Conservation (phyloP, 2,797 vertebrate genomes). For the Enoplosus armatus region DNA sequence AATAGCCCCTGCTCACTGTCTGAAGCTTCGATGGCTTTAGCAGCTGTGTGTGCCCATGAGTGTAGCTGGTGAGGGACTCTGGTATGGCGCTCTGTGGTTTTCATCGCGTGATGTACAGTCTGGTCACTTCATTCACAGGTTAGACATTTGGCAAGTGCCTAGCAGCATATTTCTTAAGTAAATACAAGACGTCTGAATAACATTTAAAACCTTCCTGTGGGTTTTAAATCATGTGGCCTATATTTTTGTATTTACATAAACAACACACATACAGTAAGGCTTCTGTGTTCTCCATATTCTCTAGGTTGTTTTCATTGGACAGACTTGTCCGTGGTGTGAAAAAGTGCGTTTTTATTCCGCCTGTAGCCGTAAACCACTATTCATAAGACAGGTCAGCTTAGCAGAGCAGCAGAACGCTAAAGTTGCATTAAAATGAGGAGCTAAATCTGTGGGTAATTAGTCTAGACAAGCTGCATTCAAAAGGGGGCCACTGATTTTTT, state of each 20-base stretch:
- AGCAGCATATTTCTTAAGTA: conserved; percentile 63
- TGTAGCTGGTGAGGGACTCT: conserved; percentile 39
- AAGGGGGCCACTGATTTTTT: conserved; percentile 14
- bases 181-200: conserved; percentile 69
- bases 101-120: conserved; percentile 68
- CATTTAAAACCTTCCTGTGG: conserved; percentile 63
- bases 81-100: conserved; percentile 70
- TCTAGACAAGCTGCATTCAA: conserved; percentile 38
- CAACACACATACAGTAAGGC: conserved; percentile 54
- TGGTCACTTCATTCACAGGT: conserved; percentile 73
- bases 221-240: conserved; percentile 58
- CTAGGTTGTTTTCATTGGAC: conserved; percentile 65
- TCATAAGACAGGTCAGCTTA: conserved; percentile 34
- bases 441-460: conserved; percentile 56
- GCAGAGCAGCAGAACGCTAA: conserved; percentile 44
- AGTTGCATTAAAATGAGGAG: conserved; percentile 57
- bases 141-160: conserved; percentile 67
- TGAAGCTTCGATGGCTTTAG: conserved; percentile 72
- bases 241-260: conserved; percentile 67
- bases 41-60: conserved; percentile 69
- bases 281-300: conserved; percentile 57
- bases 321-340: conserved; percentile 32
- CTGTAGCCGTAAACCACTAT: conserved; percentile 16
- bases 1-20: conserved; percentile 68
- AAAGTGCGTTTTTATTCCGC: conserved; percentile 44